Conservation (phyloP, 2,113 vertebrate species). For the Dendropsophus ebraccatus region DNA sequence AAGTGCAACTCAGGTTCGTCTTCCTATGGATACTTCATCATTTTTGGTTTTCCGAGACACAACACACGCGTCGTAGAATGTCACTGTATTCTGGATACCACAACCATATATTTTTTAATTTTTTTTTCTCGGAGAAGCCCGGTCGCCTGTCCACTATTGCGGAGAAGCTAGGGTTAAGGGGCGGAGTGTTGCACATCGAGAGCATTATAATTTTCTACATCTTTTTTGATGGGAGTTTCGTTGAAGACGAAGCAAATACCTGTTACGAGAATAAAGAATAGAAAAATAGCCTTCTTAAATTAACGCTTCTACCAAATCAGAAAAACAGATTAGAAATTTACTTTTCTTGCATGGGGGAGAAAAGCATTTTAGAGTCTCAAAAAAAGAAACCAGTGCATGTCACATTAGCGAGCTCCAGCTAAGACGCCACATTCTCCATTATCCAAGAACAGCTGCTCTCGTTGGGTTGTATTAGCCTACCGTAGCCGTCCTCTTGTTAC, state of each 20-base stretch:
- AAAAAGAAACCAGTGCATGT: slow-evolving; percentile 87
- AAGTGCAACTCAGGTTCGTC: slow-evolving; percentile 95
- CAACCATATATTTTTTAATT: background rate
- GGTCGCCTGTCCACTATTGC: slow-evolving; percentile 65
- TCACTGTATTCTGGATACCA: slow-evolving; percentile 61
- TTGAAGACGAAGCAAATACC: slow-evolving; percentile 65
- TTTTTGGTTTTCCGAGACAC: slow-evolving; percentile 68
- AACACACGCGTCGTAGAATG: slow-evolving; percentile 58
- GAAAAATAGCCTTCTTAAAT: slow-evolving; percentile 82
- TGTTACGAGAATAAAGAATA: slow-evolving; percentile 67
- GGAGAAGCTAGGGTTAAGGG: slow-evolving; percentile 61
- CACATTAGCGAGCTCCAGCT: slow-evolving; percentile 68
- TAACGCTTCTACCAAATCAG: slow-evolving; percentile 86
- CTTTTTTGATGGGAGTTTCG: slow-evolving; percentile 62
- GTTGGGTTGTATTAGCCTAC: slow-evolving; percentile 48
- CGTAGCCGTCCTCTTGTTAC: background rate
- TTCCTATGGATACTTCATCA: slow-evolving; percentile 88
- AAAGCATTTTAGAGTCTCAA: slow-evolving; percentile 74
- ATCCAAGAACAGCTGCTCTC: slow-evolving; percentile 25
- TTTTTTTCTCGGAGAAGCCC: slow-evolving; percentile 46
- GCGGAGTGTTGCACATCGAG: slow-evolving; percentile 58
- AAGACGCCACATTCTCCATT: background rate
- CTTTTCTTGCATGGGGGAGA: slow-evolving; percentile 83
- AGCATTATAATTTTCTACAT: background rate
- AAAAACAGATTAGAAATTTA: slow-evolving; percentile 62